Conservation (phyloP, 1,140 invertebrate species). For the Paraescarpia echinospica region DNA sequence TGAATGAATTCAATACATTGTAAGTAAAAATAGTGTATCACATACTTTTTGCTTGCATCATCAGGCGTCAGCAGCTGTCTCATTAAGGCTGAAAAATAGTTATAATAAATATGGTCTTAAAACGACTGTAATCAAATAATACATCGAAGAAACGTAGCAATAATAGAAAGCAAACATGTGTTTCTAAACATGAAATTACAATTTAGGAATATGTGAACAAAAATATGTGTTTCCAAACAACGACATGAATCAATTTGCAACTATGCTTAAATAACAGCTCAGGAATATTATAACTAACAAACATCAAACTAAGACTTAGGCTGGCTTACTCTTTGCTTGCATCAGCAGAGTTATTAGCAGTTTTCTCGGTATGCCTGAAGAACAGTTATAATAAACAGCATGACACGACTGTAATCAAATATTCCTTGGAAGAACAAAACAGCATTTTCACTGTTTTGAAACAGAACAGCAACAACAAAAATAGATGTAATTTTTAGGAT, state of each 20-base stretch:
- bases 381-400: background rate
- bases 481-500: background rate
- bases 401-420: background rate
- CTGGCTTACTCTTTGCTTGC: background rate
- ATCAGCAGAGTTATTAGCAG: background rate
- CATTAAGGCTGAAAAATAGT: background rate
- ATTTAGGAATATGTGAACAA: background rate
- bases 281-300: background rate
- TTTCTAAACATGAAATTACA: background rate
- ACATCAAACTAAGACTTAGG: background rate
- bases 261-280: background rate
- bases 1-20: too few relatives aligned
- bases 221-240: background rate
- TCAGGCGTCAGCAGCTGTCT: background rate
- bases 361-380: background rate
- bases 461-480: background rate
- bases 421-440: background rate
- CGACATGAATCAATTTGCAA: background rate
- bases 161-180: background rate
- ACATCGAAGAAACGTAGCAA: background rate
- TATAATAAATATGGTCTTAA: background rate
- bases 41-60: background rate
- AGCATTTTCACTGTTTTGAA: background rate
- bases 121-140: background rate
- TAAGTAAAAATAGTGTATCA: too few relatives aligned